These are phyloP conservation scores for Macrostomum lignano DNA, from an alignment of 1,140 invertebrate genomes.

Conservation along the genomic window DNA sequence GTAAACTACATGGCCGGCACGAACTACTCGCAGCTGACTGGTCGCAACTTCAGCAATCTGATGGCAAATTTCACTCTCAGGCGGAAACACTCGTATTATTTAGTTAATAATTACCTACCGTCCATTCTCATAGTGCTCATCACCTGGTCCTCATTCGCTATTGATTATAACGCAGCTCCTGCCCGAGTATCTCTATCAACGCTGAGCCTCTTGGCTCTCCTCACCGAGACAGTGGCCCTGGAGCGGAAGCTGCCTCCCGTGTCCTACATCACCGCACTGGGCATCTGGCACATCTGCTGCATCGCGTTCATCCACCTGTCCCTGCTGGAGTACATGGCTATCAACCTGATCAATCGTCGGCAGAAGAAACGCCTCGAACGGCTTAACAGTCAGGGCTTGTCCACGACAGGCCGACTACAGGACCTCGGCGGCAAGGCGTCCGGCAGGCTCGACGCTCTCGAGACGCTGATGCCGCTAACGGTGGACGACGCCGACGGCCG, in stretches of 20 bases:
- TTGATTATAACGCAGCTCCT: constrained; percentile 9
- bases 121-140: constrained; percentile 53
- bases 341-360: constrained; percentile 28
- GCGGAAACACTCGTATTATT: constrained; percentile 50
- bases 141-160: constrained; percentile 40
- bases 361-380: too few species aligned
- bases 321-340: constrained; percentile 50
- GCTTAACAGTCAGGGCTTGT: too few species aligned
- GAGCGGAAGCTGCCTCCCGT: constrained; percentile 28
- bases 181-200: constrained; percentile 16
- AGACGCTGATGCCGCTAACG: too few species aligned
- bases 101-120: constrained; percentile 58
- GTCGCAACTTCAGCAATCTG: constrained; percentile 20
- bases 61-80: constrained; percentile 46
- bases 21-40: too few species aligned
- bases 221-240: constrained; percentile 15
- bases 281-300: constrained; percentile 57
- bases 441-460: too few species aligned
- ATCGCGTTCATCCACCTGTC: constrained; percentile 56
- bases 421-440: too few species aligned
- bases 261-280: constrained; percentile 39
- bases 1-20: too few species aligned
- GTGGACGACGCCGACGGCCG: too few species aligned
- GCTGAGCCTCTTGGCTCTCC: constrained; percentile 13
- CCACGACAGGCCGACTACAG: too few species aligned